A percentile compares a stretch with the other conserved stretches of the same genome.
These are phyloP conservation scores for Deroplatys truncata DNA, from an alignment of 2,888 invertebrate species.

Conservation along the genomic window DNA sequence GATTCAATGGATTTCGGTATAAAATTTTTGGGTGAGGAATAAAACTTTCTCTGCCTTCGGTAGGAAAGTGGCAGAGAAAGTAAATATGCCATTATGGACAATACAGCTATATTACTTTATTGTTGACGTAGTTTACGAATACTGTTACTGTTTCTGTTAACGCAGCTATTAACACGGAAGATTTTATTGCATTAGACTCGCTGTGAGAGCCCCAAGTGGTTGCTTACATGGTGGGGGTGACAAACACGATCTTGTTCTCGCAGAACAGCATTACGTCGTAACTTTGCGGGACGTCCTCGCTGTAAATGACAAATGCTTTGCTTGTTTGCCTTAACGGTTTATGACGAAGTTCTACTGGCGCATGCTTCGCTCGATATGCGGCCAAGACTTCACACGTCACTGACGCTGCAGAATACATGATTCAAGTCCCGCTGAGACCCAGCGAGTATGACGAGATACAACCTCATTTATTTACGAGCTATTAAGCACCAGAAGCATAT, in stretches of 20 bases:
- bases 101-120: no score
- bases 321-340: background rate
- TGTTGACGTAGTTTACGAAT: no score
- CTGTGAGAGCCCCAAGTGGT: no score
- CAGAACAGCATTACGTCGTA: background rate
- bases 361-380: background rate
- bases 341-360: background rate
- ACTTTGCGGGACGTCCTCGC: background rate
- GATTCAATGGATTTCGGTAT: no score
- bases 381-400: background rate
- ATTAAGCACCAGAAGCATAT: background rate
- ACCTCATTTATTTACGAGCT: background rate
- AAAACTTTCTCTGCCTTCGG: no score
- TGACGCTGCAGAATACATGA: background rate
- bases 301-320: background rate
- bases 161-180: no score
- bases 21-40: no score
- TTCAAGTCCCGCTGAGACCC: background rate
- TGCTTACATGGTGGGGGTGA: background rate
- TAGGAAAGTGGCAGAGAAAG: no score
- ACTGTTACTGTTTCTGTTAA: no score
- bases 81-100: no score
- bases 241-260: background rate
- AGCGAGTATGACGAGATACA: background rate
- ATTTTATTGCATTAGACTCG: no score